These are phyloP conservation scores for Oryctolagus cuniculus DNA, from an alignment of 2,113 vertebrate species.

Conservation along the genomic window DNA sequence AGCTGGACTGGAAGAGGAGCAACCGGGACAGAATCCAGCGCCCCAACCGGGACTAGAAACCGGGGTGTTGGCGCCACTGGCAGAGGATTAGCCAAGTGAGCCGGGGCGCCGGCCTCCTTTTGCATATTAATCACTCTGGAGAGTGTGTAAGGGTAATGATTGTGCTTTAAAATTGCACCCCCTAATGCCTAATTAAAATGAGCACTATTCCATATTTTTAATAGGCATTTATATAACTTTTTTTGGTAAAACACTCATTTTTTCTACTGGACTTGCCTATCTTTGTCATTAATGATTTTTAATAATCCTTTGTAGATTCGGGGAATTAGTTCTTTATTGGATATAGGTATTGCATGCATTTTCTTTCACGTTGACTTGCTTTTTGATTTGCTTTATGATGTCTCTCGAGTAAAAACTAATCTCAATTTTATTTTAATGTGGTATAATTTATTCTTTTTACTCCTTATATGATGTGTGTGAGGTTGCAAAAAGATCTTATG, in stretches of 20 bases:
- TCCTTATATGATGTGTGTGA: neutral
- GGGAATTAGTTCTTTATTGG: neutral
- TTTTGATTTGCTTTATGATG: slow-evolving; percentile 18
- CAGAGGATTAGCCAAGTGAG: no score
- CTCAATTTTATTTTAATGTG: neutral
- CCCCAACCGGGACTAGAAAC: no score
- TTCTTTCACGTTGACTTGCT: neutral
- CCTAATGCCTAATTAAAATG: neutral
- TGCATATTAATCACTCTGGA: neutral
- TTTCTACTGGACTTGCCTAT: neutral
- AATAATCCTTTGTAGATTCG: neutral
- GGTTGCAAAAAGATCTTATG: neutral
- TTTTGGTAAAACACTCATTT: neutral
- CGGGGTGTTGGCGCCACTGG: no score
- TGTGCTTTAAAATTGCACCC: neutral
- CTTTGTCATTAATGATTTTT: neutral
- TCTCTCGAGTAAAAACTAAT: neutral
- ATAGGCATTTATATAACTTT: neutral
- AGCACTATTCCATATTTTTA: neutral
- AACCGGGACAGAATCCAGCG: no score
- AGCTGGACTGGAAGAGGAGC: no score
- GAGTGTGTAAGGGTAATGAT: neutral
- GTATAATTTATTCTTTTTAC: neutral
- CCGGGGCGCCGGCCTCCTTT: neutral
- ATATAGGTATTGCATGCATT: neutral